Percentiles rank a stretch among this genome's conserved stretches.
phyloP scores from a whole-genome alignment of 2,113 vertebrate genomes.

The Sorex araneus region DNA sequence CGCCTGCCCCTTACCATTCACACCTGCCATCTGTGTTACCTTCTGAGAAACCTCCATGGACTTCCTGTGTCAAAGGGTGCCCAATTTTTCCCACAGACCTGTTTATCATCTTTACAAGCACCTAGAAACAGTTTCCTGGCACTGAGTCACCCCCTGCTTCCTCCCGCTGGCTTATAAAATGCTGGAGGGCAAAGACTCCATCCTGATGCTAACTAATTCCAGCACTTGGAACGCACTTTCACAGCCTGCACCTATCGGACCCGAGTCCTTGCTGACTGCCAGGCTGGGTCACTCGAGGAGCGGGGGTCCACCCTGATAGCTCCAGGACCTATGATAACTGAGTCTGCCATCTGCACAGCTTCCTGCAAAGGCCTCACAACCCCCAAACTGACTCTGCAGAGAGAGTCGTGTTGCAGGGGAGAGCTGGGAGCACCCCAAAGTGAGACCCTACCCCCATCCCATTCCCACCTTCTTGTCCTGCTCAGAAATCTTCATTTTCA shows the following conservation, averaged over 20 bases:
- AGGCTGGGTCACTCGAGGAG: no score
- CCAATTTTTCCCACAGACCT: no score
- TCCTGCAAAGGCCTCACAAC: accelerated
- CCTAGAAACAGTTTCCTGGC: not conserved
- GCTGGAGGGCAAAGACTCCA: not conserved
- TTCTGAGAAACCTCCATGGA: not conserved
- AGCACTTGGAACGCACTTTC: not conserved
- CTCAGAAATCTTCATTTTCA: not conserved
- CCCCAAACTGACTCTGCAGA: not conserved
- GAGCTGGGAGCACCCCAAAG: no score
- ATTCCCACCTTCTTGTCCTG: not conserved
- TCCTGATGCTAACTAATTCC: not conserved
- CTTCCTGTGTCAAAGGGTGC: not conserved
- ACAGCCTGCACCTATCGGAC: not conserved
- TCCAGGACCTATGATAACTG: not conserved
- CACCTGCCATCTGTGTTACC: not conserved
- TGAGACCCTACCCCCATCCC: not conserved
- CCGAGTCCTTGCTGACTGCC: not conserved
- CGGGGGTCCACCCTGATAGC: not conserved
- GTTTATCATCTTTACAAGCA: not conserved
- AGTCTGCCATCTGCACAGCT: not conserved
- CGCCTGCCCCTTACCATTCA: not conserved
- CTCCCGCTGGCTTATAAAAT: not conserved
- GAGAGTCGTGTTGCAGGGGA: not conserved
- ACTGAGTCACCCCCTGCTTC: not conserved